Percentiles rank a stretch among this genome's conserved stretches.
Conservation (phyloP, 2,888 invertebrate species). For the Beris morrisii region DNA sequence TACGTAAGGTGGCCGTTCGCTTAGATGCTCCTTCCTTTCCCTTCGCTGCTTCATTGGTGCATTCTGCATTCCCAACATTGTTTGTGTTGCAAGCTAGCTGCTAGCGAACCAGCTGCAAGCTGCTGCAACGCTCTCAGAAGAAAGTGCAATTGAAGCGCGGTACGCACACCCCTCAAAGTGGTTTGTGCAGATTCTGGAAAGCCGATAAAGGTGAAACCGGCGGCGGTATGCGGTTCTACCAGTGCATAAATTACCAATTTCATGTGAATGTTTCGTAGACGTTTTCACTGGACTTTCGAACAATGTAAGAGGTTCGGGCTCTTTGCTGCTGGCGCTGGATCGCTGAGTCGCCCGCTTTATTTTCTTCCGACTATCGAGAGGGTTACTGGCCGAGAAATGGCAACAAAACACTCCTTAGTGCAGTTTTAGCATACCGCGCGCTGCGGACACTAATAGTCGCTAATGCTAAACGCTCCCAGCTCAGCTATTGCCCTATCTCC, state of each 20-base stretch:
- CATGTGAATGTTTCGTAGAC: too few species aligned
- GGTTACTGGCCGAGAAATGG: neutral
- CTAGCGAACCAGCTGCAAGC: conserved; percentile 2
- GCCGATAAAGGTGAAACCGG: conserved; percentile 11
- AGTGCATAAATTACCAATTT: conserved; percentile 15
- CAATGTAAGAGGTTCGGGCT: too few species aligned
- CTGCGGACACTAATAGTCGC: neutral
- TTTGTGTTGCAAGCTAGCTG: neutral
- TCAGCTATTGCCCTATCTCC: too few species aligned
- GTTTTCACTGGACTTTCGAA: too few species aligned
- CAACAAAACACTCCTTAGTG: conserved; percentile 9
- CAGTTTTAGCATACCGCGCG: conserved; percentile 17
- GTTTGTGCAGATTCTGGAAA: conserved; percentile 23
- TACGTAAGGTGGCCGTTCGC: neutral
- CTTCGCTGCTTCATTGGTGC: neutral
- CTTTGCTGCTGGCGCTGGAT: neutral
- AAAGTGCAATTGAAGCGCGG: conserved; percentile 8
- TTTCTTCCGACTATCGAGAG: too few species aligned
- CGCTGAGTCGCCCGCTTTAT: too few species aligned
- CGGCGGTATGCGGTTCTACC: too few species aligned
- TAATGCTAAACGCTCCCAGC: too few species aligned
- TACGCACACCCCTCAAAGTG: neutral
- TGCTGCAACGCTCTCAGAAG: conserved; percentile 15
- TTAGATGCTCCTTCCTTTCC: conserved; percentile 9
- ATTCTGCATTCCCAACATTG: too few species aligned